Evolutionary conservation across 2,888 invertebrate genomes (phyloP).

Genomic region (Stenichneumon culpator): DNA sequence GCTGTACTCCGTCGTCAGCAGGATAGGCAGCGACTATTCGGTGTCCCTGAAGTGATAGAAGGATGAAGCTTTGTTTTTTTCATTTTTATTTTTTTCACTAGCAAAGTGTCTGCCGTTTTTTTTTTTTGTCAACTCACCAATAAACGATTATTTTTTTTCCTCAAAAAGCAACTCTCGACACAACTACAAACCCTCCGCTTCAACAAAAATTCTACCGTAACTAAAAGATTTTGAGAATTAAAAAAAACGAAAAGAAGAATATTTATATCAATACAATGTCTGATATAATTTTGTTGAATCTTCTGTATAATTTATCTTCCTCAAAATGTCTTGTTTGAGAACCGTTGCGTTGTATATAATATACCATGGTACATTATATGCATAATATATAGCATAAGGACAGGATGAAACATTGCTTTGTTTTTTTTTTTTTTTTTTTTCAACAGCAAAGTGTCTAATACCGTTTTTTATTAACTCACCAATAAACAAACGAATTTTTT

Average conservation of each 20-base stretch:
- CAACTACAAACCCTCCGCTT: constrained; percentile 43
- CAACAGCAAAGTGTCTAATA: constrained; percentile 48
- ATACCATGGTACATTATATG: not conserved
- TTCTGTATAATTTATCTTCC: not conserved
- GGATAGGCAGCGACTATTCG: constrained; percentile 89
- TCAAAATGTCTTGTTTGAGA: not conserved
- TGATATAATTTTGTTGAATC: constrained; percentile 6
- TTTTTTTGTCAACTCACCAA: constrained; percentile 69
- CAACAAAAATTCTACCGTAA: constrained; percentile 44
- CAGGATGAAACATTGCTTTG: not conserved
- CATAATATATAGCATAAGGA: not conserved
- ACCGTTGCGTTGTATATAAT: not conserved
- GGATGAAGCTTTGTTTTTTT: not conserved
- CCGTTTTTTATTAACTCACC: constrained; percentile 69
- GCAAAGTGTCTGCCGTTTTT: constrained; percentile 51
- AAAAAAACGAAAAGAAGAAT: not conserved
- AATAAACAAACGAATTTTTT: constrained; percentile 62
- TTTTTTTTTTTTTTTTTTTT: not conserved
- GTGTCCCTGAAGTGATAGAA: constrained; percentile 81
- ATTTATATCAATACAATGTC: not conserved
- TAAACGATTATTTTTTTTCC: constrained; percentile 56
- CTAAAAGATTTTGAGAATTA: constrained; percentile 20
- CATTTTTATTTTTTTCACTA: not conserved
- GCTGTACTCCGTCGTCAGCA: constrained; percentile 88
- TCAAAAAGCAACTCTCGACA: constrained; percentile 62